Conservation (phyloP, 2,797 vertebrate genomes). For the Cheirogaleus major region DNA sequence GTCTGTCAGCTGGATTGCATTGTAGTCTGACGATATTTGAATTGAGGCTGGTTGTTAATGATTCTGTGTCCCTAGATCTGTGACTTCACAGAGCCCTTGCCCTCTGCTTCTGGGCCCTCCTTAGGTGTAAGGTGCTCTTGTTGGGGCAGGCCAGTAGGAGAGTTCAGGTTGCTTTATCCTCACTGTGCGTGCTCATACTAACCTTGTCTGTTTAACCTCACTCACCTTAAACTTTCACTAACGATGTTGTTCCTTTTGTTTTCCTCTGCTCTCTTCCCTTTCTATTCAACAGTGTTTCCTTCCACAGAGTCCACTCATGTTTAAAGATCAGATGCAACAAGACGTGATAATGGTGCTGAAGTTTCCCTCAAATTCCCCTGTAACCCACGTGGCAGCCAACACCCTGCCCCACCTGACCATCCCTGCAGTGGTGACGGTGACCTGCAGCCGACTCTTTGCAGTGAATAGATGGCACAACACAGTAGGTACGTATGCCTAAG, state of each 20-base stretch:
- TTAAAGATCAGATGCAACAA: slow-evolving; percentile 99
- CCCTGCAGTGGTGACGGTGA: slow-evolving; percentile 97
- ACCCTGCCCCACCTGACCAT: slow-evolving; percentile 96
- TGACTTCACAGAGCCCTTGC: slow-evolving; percentile 46
- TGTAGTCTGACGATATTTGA: not conserved
- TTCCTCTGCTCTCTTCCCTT: slow-evolving; percentile 88
- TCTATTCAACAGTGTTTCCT: slow-evolving; percentile 97
- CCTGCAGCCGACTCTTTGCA: slow-evolving; percentile 96
- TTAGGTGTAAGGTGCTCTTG: slow-evolving; percentile 74
- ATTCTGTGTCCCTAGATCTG: not conserved
- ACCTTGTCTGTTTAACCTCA: slow-evolving; percentile 82
- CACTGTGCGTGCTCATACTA: slow-evolving; percentile 77
- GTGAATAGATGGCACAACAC: slow-evolving; percentile 99
- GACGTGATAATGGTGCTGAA: slow-evolving; percentile 99
- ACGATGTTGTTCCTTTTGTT: slow-evolving; percentile 85
- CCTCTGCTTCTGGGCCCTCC: slow-evolving; percentile 72
- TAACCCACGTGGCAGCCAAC: slow-evolving; percentile 97
- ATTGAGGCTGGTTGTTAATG: slow-evolving; percentile 46
- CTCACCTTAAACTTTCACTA: slow-evolving; percentile 88
- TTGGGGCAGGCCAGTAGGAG: slow-evolving; percentile 63
- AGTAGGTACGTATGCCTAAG: slow-evolving; percentile 89
- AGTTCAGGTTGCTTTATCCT: slow-evolving; percentile 36
- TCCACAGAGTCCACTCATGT: slow-evolving; percentile 99
- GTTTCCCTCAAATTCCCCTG: slow-evolving; percentile 97
- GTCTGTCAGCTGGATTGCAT: not conserved